Evolutionary conservation across 2,888 invertebrate genomes (phyloP), one percentile per base, ranked within the genome.

Genomic region (Archips crataeganus): DNA sequence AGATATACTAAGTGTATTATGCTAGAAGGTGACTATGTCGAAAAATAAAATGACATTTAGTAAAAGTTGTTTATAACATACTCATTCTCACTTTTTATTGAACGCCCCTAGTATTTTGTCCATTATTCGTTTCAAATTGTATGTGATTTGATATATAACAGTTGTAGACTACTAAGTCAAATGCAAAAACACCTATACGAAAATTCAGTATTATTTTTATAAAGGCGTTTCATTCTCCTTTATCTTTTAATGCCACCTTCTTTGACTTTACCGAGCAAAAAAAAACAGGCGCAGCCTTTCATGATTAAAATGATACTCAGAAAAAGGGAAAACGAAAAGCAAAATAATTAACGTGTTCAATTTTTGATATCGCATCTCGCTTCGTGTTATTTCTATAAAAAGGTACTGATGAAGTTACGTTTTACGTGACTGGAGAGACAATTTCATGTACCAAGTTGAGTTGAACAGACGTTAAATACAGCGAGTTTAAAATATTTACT

Each of bases 351-450:
- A 59, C 70, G 8, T 47, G 70, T 47, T 71, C 70, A 34, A 59
- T 47, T 64, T 15, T 47, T 23, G 59, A 34, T 57, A 67, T 42
- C 57, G 57, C n/a, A 42, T 36, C 57, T 36, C 54, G 42, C 54
- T 64, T 47, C 64, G 34, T 71, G 63, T 59, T 71, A 63, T 63
- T 70, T 70, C 62, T 32, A 70, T 70, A 63, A 70, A 70, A 70
- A 63, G 62, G 45, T 63, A 70, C 57, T 57, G 57, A 70, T 34
- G 45, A 34, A 45, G 54, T 63, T 47, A 45, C 42, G 63, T 57
- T 42, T 70, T 51, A 70, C 54, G 70, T 63, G 70, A 54, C 54
- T 45, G 54, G 62, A 15, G 54, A 63, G 57, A 70, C n/a, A 70
- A 63, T 57, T 32, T n/a, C 23, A 45, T 49, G 45, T 32, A 63